phyloP scores from a whole-genome alignment of 2,888 invertebrate species.

The Laothoe populi region DNA sequence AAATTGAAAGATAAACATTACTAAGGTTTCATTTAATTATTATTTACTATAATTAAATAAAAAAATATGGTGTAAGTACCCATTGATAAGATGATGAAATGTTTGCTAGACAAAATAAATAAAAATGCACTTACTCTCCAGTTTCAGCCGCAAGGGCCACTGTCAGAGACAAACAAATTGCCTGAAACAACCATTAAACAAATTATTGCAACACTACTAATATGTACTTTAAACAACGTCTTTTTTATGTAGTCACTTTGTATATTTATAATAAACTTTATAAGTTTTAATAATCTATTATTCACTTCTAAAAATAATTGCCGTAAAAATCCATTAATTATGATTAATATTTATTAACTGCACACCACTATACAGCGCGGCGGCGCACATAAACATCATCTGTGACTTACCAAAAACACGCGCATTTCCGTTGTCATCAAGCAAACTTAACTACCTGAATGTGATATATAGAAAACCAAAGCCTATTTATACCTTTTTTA shows the following conservation, averaged over 20 bases:
- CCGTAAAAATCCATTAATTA: not conserved
- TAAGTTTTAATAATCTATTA: not conserved
- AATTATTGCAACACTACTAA: not conserved
- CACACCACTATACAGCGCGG: conserved; percentile 28
- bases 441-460: conserved; percentile 67
- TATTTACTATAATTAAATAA: not conserved
- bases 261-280: not conserved
- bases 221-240: not conserved
- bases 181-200: conserved; percentile 52
- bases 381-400: conserved; percentile 25
- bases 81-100: not conserved
- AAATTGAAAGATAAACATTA: too few species aligned
- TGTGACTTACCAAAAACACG: conserved; percentile 66
- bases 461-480: conserved; percentile 64
- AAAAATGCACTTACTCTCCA: conserved; percentile 47
- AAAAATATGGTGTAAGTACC: not conserved
- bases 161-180: conserved; percentile 61
- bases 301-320: not conserved
- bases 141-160: conserved; percentile 65
- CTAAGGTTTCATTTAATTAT: too few species aligned
- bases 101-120: conserved; percentile 2
- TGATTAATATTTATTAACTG: conserved; percentile 31
- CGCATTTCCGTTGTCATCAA: conserved; percentile 73
- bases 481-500: conserved; percentile 80
- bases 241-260: not conserved